Evolutionary conservation across 2,888 invertebrate genomes (phyloP).

Genomic region (Cecidostiba fungosa): DNA sequence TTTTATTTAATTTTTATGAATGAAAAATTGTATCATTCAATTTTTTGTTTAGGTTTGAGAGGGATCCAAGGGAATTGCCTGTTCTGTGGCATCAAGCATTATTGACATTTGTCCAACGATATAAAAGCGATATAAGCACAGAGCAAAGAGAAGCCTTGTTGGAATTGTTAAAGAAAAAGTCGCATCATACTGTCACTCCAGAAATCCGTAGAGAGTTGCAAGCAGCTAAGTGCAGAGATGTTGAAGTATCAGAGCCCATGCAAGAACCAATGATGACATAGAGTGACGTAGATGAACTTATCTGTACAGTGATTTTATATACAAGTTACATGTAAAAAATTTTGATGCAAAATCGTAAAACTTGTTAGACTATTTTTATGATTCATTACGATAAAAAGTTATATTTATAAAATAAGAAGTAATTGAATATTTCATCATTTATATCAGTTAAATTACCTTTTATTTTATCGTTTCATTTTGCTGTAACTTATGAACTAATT

Average conservation of each 20-base stretch:
- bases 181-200: constrained; percentile 87
- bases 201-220: constrained; percentile 94
- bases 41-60: constrained; percentile 86
- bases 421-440: constrained; percentile 51
- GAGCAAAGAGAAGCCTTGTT: constrained; percentile 95
- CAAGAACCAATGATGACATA: constrained; percentile 69
- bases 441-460: constrained; percentile 29
- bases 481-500: neutral
- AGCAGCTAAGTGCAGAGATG: constrained; percentile 90
- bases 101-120: constrained; percentile 95
- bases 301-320: constrained; percentile 50
- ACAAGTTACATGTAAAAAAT: constrained; percentile 37
- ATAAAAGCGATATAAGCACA: constrained; percentile 95
- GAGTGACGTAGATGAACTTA: constrained; percentile 24
- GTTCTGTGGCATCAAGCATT: constrained; percentile 98
- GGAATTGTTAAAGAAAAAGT: constrained; percentile 88
- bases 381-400: constrained; percentile 33
- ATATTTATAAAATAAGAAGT: constrained; percentile 23
- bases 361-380: constrained; percentile 35
- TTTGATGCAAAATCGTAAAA: constrained; percentile 30
- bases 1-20: neutral
- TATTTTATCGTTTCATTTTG: constrained; percentile 16
- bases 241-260: constrained; percentile 81
- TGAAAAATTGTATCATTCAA: neutral
- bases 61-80: constrained; percentile 91